Evolutionary conservation across 2,888 invertebrate species (phyloP).

Genomic region (Drosophila conformis): DNA sequence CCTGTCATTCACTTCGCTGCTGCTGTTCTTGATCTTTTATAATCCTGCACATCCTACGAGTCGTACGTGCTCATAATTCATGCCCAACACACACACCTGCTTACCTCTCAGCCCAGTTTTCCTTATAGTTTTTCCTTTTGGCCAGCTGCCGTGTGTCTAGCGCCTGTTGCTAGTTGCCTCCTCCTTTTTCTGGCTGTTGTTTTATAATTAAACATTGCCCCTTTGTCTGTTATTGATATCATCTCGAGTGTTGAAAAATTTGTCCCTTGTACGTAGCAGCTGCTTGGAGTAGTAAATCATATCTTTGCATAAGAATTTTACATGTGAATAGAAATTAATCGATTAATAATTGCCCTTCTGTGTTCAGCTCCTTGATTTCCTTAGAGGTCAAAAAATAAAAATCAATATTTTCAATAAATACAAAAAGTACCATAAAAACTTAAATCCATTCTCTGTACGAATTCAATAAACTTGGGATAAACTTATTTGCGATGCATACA

Average conservation of each 20-base stretch:
- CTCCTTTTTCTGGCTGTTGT: constrained; percentile 32
- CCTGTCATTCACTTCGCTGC: constrained; percentile 14
- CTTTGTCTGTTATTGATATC: constrained; percentile 33
- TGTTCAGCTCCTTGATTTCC: not conserved
- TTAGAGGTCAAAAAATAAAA: not conserved
- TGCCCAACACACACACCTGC: constrained; percentile 54
- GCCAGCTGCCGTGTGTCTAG: constrained; percentile 58
- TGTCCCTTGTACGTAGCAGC: constrained; percentile 48
- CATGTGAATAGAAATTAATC: not conserved
- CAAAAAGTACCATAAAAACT: not conserved
- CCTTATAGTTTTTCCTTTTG: constrained; percentile 39
- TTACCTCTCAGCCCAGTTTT: constrained; percentile 27
- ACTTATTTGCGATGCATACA: not conserved
- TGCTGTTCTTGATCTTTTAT: constrained; percentile 58
- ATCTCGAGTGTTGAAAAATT: constrained; percentile 40
- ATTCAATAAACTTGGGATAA: not conserved
- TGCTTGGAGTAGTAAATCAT: constrained; percentile 11
- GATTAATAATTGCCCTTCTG: not conserved
- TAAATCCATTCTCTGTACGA: not conserved
- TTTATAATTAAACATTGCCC: constrained; percentile 52
- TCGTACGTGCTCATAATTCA: constrained; percentile 75
- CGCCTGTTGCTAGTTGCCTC: constrained; percentile 35
- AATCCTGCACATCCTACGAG: constrained; percentile 55
- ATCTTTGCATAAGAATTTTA: not conserved
- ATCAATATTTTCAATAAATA: not conserved